These are phyloP conservation scores for Cotesia glomerata DNA, from an alignment of 1,140 invertebrate species.

Conservation along the genomic window DNA sequence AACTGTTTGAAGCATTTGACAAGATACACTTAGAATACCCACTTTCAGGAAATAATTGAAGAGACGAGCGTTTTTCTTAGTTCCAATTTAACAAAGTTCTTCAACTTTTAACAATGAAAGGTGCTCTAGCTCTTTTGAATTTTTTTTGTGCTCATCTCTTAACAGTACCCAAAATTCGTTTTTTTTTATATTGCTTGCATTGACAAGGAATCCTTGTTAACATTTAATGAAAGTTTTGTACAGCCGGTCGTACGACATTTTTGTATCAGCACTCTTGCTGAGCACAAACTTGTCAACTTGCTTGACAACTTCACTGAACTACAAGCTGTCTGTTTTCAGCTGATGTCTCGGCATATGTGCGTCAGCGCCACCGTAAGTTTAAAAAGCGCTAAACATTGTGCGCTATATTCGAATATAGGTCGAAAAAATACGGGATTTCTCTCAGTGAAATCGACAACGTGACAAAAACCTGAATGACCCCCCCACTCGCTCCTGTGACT, in stretches of 20 bases:
- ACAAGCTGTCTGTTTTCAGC: neutral
- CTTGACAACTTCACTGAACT: slow-evolving; percentile 11
- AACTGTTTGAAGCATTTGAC: no score
- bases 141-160: no score
- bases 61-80: no score
- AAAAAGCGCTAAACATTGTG: neutral
- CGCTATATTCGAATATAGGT: neutral
- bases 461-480: no score
- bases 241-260: slow-evolving; percentile 5
- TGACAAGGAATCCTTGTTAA: slow-evolving; percentile 1
- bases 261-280: slow-evolving; percentile 4
- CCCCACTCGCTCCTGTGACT: no score
- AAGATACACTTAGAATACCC: no score
- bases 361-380: neutral
- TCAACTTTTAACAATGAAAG: no score
- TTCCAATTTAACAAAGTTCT: no score
- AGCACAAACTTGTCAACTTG: neutral
- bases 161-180: no score
- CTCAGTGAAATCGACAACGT: neutral
- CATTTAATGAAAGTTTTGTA: slow-evolving; percentile 5
- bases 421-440: neutral
- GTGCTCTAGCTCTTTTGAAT: no score
- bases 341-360: slow-evolving; percentile 3
- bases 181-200: neutral
- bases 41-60: no score